A percentile compares a stretch with the other conserved stretches of the same genome.
Evolutionary conservation across 2,888 invertebrate genomes (phyloP).

Genomic region (Celastrina argiolus): DNA sequence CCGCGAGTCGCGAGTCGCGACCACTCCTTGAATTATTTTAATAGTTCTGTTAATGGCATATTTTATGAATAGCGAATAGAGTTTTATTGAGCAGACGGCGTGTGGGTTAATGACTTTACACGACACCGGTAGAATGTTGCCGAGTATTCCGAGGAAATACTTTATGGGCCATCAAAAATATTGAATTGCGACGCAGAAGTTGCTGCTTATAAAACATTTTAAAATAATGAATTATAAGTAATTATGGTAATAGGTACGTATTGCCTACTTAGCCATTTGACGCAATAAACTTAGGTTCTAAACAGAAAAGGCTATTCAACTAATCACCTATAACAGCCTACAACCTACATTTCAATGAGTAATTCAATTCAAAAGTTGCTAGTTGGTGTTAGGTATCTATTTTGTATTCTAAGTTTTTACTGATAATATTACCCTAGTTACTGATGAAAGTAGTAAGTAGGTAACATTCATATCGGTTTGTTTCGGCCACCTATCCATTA

Average conservation of each 20-base stretch:
- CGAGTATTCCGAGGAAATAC: neutral
- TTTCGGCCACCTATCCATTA: no score
- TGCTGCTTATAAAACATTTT: neutral
- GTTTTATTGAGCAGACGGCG: constrained; percentile 2
- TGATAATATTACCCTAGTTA: no score
- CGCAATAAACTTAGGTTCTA: neutral
- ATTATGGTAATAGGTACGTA: neutral
- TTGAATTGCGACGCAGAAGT: neutral
- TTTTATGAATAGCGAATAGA: constrained; percentile 5
- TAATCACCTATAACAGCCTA: neutral
- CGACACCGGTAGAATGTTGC: neutral
- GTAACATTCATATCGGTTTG: no score
- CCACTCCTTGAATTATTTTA: constrained; percentile 11
- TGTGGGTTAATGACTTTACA: constrained; percentile 10
- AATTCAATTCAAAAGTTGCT: neutral
- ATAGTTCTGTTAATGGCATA: constrained; percentile 11
- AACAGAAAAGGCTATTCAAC: neutral
- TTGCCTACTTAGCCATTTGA: neutral
- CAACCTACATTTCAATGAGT: neutral
- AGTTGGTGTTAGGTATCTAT: no score
- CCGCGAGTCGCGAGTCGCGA: neutral
- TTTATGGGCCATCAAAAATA: neutral
- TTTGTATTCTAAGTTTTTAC: no score
- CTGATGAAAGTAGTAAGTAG: no score
- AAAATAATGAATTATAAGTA: no score